Conservation (phyloP, 2,113 vertebrate genomes). For the Passer montanus region DNA sequence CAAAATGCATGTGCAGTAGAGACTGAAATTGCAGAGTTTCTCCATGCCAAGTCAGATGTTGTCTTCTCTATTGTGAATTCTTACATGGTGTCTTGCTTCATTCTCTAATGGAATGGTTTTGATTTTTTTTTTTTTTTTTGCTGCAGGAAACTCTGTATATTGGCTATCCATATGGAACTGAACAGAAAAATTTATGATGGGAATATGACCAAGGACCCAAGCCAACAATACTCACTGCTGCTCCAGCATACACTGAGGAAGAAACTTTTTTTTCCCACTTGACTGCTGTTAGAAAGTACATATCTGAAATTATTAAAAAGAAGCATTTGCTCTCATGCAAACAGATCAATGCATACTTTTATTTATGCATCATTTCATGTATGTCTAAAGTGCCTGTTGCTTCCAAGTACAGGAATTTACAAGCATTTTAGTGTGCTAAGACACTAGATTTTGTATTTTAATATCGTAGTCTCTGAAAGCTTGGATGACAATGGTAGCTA, state of each 20-base stretch:
- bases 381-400: neutral
- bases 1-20: neutral
- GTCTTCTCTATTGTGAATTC: neutral
- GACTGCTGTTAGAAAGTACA: neutral
- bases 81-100: neutral
- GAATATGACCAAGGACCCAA: constrained; percentile 68
- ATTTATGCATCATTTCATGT: neutral
- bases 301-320: neutral
- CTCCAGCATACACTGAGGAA: constrained; percentile 88
- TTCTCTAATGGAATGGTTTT: constrained; percentile 2
- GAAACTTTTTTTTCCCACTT: constrained; percentile 69
- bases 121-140: neutral
- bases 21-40: neutral
- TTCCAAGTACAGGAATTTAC: neutral
- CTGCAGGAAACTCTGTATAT: constrained; percentile 78
- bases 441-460: neutral
- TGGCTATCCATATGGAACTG: constrained; percentile 84
- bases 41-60: neutral
- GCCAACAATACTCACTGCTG: constrained; percentile 71
- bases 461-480: neutral
- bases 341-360: neutral
- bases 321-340: neutral
- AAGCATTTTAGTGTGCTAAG: neutral
- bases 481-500: neutral
- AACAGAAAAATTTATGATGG: constrained; percentile 78